Percentiles rank a stretch among this genome's conserved stretches.
Conservation (phyloP, 2,888 invertebrate genomes). For the Heliconius aoede region DNA sequence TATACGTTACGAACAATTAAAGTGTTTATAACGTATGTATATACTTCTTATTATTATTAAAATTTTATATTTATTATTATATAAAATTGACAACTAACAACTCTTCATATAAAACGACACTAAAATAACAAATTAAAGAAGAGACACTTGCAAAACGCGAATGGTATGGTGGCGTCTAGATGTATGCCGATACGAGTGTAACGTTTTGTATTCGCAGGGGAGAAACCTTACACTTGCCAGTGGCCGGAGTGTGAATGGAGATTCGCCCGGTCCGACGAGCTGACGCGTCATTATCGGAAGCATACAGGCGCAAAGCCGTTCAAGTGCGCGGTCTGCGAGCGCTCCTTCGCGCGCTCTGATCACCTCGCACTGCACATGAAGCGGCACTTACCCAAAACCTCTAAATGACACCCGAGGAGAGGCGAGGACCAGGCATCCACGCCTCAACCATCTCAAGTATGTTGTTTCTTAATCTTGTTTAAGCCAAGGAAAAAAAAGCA, state of each 20-base stretch:
- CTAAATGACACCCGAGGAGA: conserved; percentile 85
- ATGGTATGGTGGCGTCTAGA: not conserved
- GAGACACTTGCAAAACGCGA: conserved; percentile 29
- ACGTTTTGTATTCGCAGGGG: conserved; percentile 86
- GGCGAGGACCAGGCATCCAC: conserved; percentile 76
- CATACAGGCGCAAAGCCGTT: conserved; percentile 99
- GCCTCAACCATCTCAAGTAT: conserved; percentile 70
- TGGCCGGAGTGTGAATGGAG: conserved; percentile 99
- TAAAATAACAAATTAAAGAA: not conserved
- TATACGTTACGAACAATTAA: too few relatives aligned
- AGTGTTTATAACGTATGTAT: too few relatives aligned
- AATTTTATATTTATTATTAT: too few relatives aligned
- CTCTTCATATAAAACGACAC: not conserved
- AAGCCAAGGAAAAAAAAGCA: not conserved
- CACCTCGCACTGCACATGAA: conserved; percentile 98
- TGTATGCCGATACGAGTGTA: conserved; percentile 6
- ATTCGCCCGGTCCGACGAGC: conserved; percentile 97
- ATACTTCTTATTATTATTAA: too few relatives aligned
- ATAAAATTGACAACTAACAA: too few relatives aligned
- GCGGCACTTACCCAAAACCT: conserved; percentile 95
- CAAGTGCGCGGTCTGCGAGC: conserved; percentile 97
- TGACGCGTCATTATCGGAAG: conserved; percentile 98
- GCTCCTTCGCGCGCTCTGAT: conserved; percentile 97
- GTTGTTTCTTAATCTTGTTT: not conserved
- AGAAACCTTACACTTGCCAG: conserved; percentile 98